Base-by-base conservation (phyloP, 2,888 invertebrate genomes). In the Cosmorhoe ocellata region DNA sequence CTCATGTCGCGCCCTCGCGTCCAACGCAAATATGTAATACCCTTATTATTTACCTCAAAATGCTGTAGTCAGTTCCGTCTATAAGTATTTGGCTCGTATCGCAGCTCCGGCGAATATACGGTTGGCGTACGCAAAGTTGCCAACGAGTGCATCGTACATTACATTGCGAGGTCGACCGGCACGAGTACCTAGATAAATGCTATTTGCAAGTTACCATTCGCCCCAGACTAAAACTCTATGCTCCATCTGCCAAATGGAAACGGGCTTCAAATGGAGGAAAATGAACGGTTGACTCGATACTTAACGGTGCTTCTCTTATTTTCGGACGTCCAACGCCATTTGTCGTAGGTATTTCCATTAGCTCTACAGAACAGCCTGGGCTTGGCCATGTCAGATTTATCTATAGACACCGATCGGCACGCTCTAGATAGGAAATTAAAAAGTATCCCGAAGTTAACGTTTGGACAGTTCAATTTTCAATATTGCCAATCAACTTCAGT, bases 241-340 rank as follows among this genome's bases (percentile, higher is more conserved):
- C 77, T 76, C 74, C 63, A 64, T 68, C 71, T 80, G 76, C 82
- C 82, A 86, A 86, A 85, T 86, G 84, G 82, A 81, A 83, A 79
- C 74, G 70, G 61, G 71, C 70, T 74, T 73, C 71, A 78, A 79
- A 75, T 78, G 69, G 66, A 67, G 74, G 75, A 73, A 81, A 81
- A 82, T 81, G 76, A 76, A 78, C 67, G 71, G 52, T 68, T 63
- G 64, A 68, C 64, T 69, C 64, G 63, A 77, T 79, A 77, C 71
- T 70, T 76, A 61, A 60, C 59, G 62, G 68, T 67, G 70, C 68
- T 72, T 66, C 58, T 63, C 56, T 18, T 18, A 51, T 52, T 59
- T 64, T 66, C n/a, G 28, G 52, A 61, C 56, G 47, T 59, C 49
- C 12, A 58, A 61, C 48, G 44, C 38, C 10, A 14, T 53, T 34